These are phyloP conservation scores for Holacanthella duospinosa DNA, from an alignment of 2,888 invertebrate species.

Conservation along the genomic window DNA sequence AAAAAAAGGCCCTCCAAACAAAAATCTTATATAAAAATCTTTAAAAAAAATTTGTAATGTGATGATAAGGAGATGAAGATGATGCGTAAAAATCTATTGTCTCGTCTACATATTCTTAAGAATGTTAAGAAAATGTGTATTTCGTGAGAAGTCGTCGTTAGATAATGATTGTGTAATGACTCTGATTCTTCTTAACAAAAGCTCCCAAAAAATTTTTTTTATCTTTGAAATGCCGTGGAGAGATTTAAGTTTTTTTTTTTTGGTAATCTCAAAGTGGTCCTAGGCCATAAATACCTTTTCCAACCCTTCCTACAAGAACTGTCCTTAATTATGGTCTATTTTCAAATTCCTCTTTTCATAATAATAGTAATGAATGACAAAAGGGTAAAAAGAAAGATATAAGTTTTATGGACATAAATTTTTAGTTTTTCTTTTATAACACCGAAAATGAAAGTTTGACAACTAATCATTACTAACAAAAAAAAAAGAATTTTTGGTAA, in stretches of 20 bases:
- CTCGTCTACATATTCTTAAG: no score
- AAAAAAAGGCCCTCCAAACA: no score
- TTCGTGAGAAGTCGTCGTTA: conserved; percentile 22
- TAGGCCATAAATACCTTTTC: not conserved
- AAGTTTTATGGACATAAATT: no score
- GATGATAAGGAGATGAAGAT: no score
- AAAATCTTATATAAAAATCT: no score
- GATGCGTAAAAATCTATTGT: no score
- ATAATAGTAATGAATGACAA: not conserved
- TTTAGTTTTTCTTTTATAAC: no score
- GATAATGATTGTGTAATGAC: conserved; percentile 26
- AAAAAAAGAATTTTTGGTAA: no score
- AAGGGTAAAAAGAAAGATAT: no score
- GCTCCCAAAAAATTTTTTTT: not conserved
- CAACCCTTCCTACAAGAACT: not conserved
- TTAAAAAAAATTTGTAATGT: no score
- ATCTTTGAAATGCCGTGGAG: conserved; percentile 14
- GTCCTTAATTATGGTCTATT: not conserved
- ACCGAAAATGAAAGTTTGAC: no score
- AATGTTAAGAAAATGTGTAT: conserved; percentile 22
- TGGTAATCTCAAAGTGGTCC: not conserved
- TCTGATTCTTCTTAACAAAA: conserved; percentile 16
- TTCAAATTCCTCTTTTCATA: not conserved
- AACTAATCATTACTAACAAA: no score
- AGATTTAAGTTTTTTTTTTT: not conserved